phyloP scores from a whole-genome alignment of 2,888 invertebrate genomes.

The Rhagium mordax region DNA sequence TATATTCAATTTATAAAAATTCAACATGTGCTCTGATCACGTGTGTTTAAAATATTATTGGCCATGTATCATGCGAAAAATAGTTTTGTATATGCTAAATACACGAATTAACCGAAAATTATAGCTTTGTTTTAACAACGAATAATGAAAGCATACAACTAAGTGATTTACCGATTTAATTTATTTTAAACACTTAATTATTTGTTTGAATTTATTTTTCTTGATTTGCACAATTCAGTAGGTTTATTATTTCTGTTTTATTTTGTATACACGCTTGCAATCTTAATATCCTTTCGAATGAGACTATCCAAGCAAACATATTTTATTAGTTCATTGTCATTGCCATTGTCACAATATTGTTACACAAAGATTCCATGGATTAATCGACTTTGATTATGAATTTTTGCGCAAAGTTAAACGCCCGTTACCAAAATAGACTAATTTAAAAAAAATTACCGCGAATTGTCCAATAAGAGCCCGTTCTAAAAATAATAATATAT shows the following conservation, averaged over 20 bases:
- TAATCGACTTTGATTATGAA: background rate
- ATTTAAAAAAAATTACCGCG: background rate
- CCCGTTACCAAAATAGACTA: background rate
- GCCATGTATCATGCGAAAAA: background rate
- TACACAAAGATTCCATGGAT: background rate
- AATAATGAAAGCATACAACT: background rate
- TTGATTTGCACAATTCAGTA: background rate
- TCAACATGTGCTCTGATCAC: background rate
- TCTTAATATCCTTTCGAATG: background rate
- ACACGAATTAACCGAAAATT: background rate
- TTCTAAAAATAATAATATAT: conserved; percentile 16
- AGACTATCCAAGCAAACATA: background rate
- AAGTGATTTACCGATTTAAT: background rate
- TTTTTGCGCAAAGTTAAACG: background rate
- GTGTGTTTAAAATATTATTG: background rate
- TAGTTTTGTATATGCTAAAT: background rate
- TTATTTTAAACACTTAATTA: background rate
- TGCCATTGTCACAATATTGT: background rate
- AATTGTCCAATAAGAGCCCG: background rate
- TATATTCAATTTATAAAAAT: background rate
- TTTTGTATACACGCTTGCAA: background rate
- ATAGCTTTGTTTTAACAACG: background rate
- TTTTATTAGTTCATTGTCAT: background rate
- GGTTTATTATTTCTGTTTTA: background rate
- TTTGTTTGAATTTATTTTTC: background rate